Conservation (phyloP, 2,888 invertebrate species). For the Furcula furcula region DNA sequence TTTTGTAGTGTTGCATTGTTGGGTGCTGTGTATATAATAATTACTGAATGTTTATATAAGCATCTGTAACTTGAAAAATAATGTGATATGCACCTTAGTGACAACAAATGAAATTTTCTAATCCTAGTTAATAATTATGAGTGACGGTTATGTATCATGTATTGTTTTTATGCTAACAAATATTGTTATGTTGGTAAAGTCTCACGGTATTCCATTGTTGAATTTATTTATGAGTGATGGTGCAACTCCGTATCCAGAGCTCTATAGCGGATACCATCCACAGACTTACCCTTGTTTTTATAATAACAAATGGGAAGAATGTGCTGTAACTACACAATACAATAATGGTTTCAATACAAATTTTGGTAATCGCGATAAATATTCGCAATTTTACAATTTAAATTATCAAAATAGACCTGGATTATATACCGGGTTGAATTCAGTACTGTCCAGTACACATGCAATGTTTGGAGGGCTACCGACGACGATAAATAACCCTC, state of each 20-base stretch:
- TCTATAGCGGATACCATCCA: slow-evolving; percentile 7
- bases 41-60: background rate
- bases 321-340: slow-evolving; percentile 4
- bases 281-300: slow-evolving; percentile 11
- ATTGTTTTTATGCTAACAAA: background rate
- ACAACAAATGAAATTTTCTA: background rate
- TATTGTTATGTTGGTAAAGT: background rate
- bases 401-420: background rate
- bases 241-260: slow-evolving; percentile 6
- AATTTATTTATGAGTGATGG: background rate
- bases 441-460: background rate
- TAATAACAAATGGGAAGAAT: slow-evolving; percentile 16
- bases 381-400: background rate
- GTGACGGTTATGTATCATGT: background rate
- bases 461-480: background rate
- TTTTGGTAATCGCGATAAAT: background rate
- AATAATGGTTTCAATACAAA: background rate
- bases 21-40: background rate
- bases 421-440: background rate
- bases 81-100: background rate
- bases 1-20: too few species aligned
- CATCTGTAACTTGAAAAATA: too few species aligned
- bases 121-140: background rate
- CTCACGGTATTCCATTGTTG: background rate
- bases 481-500: too few species aligned